Evolutionary conservation across 2,888 invertebrate genomes (phyloP), one percentile per base, ranked within the genome.

Genomic region (Apocheima hispidaria): DNA sequence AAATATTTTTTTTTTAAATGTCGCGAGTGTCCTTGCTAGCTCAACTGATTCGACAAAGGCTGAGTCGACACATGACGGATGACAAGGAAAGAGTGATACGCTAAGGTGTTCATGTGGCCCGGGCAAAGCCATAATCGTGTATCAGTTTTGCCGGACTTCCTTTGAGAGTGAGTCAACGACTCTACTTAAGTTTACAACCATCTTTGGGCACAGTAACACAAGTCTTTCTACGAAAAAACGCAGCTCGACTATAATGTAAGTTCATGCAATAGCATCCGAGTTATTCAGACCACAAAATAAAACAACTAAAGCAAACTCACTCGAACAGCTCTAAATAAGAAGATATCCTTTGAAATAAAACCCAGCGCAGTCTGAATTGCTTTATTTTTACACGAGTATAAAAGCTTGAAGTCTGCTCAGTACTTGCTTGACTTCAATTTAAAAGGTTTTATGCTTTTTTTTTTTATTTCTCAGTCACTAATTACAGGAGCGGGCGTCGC

Each of bases 401-500:
- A 61, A 30, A 61, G 66, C 50, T 64, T 63, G 58, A 55, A 66
- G 63, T 55, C 53, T 56, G 52, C 49, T 58, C 49, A 54, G 65
- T 65, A 67, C 63, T 65, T 38, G 36, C 74, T 77, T 77, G 73
- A 79, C 72, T 78, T 74, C 80, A 82, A 78, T 82, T 84, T 76
- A 84, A 86, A 83, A 74, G 74, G 60, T 61, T 82, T 82, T 77
- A 81, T 78, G 74, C 65, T 71, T 70, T 80, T 30, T 70, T 80
- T 30, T 87, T 86, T 87, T 84, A 81, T 83, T 82, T 77, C 76
- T 73, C 69, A 78, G 75, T 73, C 84, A 61, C 65, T 88, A 89
- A 89, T 90, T 88, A 88, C 81, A 84, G 83, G 74, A 76, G 74
- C 72, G 84, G 87, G 88, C 87, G 89, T 88, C 88, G 79, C 82